Conservation (phyloP, 2,797 vertebrate genomes). For the Peromyscus nudipes region DNA sequence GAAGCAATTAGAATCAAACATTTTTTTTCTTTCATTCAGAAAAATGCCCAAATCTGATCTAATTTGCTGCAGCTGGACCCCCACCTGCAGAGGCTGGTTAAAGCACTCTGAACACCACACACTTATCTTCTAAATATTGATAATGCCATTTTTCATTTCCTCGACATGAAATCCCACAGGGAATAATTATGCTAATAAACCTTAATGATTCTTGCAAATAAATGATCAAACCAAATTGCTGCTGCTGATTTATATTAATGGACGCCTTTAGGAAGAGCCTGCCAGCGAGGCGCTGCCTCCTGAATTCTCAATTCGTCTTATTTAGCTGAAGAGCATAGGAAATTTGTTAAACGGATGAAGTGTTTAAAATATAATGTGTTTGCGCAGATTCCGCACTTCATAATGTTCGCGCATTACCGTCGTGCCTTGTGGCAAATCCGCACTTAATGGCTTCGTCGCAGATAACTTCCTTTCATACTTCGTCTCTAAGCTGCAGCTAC, state of each 20-base stretch:
- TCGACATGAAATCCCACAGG: slow-evolving; percentile 90
- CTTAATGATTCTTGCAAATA: slow-evolving; percentile 93
- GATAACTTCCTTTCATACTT: slow-evolving; percentile 75
- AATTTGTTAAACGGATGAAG: slow-evolving; percentile 89
- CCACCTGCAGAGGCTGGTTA: slow-evolving; percentile 89
- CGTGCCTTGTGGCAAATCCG: slow-evolving; percentile 85
- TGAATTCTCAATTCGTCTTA: slow-evolving; percentile 90
- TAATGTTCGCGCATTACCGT: slow-evolving; percentile 82
- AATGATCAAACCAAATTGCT: slow-evolving; percentile 92
- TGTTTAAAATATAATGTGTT: slow-evolving; percentile 88
- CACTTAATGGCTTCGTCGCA: slow-evolving; percentile 81
- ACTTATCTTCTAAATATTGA: slow-evolving; percentile 92
- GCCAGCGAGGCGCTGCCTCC: slow-evolving; percentile 87
- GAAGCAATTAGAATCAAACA: slow-evolving; percentile 77
- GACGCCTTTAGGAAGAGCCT: slow-evolving; percentile 91
- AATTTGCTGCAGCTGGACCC: slow-evolving; percentile 89
- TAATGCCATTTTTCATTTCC: slow-evolving; percentile 92
- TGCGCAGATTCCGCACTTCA: slow-evolving; percentile 86
- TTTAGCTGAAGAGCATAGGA: slow-evolving; percentile 88
- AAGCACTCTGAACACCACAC: slow-evolving; percentile 87
- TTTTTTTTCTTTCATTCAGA: slow-evolving; percentile 82
- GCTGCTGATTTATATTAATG: slow-evolving; percentile 93
- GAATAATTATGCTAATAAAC: slow-evolving; percentile 93
- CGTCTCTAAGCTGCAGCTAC: slow-evolving; percentile 51
- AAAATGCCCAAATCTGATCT: slow-evolving; percentile 85